These are phyloP conservation scores for Myotis brandtii DNA, from an alignment of 2,113 vertebrate genomes.

Conservation along the genomic window DNA sequence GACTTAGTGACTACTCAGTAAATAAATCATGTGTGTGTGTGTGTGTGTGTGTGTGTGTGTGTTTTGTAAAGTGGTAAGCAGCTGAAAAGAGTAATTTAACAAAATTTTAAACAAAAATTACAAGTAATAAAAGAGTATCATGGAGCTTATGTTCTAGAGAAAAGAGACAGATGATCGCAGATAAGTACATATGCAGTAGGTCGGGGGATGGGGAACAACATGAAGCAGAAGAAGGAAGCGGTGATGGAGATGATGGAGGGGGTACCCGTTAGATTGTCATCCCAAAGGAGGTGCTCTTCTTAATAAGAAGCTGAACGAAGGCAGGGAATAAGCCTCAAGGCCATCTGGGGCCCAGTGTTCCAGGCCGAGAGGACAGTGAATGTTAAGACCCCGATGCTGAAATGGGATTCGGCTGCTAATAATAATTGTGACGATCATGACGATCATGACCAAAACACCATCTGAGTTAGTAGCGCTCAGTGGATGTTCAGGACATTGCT, in stretches of 20 bases:
- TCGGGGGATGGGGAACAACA: not conserved
- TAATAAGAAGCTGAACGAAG: not conserved
- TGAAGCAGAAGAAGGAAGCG: not conserved
- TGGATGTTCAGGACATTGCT: not conserved
- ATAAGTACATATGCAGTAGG: not conserved
- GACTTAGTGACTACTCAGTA: not conserved
- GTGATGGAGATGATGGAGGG: not conserved
- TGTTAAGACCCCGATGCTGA: not conserved
- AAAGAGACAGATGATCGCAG: not conserved
- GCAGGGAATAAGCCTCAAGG: rapidly evolving
- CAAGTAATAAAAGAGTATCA: not conserved
- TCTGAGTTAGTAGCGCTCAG: not conserved
- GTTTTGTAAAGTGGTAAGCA: not conserved
- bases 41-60: not conserved
- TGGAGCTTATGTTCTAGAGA: not conserved
- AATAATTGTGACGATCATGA: no score
- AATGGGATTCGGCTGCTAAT: not conserved
- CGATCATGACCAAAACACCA: not conserved
- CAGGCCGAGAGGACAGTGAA: not conserved
- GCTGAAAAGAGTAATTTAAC: not conserved
- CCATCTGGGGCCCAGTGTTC: not conserved
- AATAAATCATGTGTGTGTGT: no score
- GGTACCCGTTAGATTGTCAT: no score
- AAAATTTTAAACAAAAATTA: not conserved
- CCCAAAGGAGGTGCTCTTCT: not conserved